Conservation (phyloP, 2,113 vertebrate species). For the Thomomys bottae region DNA sequence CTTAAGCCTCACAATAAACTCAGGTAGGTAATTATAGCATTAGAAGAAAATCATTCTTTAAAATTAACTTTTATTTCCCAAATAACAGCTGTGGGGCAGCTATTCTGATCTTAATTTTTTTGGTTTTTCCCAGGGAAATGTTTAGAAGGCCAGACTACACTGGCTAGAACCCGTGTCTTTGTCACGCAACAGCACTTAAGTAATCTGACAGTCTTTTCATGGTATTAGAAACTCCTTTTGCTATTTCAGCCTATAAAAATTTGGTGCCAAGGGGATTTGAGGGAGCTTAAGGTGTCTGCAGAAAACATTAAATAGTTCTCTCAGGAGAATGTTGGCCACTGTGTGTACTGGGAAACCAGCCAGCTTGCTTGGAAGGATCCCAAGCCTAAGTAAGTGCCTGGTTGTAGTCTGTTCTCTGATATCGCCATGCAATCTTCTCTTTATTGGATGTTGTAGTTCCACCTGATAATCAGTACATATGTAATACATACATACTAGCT, state of each 20-base stretch:
- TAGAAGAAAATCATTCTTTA: neutral
- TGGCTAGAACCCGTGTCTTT: neutral
- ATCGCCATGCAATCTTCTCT: neutral
- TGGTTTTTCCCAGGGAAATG: neutral
- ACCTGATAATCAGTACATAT: neutral
- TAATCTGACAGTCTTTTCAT: neutral
- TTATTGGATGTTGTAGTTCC: neutral
- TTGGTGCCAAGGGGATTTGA: neutral
- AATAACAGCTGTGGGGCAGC: neutral
- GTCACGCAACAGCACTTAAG: neutral
- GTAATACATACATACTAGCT: neutral
- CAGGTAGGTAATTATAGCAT: neutral
- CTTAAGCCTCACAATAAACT: neutral
- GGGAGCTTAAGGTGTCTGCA: neutral
- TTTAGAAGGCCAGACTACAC: neutral
- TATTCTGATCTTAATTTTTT: no score
- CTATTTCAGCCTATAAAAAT: conserved; percentile 40
- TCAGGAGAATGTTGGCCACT: conserved; percentile 33
- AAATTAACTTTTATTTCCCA: neutral
- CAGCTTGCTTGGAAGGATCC: conserved; percentile 46
- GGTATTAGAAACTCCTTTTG: conserved; percentile 18
- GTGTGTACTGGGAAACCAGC: conserved; percentile 32
- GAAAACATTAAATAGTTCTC: neutral
- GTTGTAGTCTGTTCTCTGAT: neutral
- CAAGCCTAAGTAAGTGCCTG: neutral